Evolutionary conservation across 2,888 invertebrate species (phyloP), one percentile per base, ranked within the genome.

Genomic region (Halictus ligatus): DNA sequence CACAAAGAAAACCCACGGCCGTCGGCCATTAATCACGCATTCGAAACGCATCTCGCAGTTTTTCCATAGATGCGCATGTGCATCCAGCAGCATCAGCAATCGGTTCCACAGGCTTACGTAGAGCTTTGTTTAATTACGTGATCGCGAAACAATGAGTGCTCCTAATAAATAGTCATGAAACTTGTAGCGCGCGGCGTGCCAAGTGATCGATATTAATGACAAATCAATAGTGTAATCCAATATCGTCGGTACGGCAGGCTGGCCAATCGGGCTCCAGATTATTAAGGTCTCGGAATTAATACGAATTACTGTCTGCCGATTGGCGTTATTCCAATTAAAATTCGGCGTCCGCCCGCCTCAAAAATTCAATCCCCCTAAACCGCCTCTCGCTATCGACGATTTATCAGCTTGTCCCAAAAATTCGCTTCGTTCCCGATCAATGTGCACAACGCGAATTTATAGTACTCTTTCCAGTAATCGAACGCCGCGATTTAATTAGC

Each of bases 171-270:
- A 80, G 81, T 85, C 85, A 81, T 89, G 85, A 85, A 83, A 73
- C 75, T 78, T 86, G 83, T 77, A 80, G 80, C 50, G 50, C 21
- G 58, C 35, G 58, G 18, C n/a, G 69, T 60, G 58, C 43, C 40
- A 75, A 25, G 54, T 89, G 89, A 89, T 89, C 89, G 83, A 89
- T 89, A 89, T 89, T 89, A 89, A 89, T 89, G 88, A 78, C 72
- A 78, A 78, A 80, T 81, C 83, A 89, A 89, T 88, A 83, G 83
- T 78, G 80, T 88, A 88, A 89, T 89, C 85, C 81, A 89, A 89
- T 88, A 88, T 81, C 80, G 58, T 78, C 80, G 54, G 29, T 69
- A 21, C 72, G 79, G 79, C 84, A 81, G 78, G 69, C 78, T 48
- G 73, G 67, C 81, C 69, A 77, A 67, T 71, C 74, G 67, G 75